A percentile compares a stretch with the other conserved stretches of the same genome.
phyloP scores from a whole-genome alignment of 1,140 invertebrate species.

The Thaumetopoea pityocampa region DNA sequence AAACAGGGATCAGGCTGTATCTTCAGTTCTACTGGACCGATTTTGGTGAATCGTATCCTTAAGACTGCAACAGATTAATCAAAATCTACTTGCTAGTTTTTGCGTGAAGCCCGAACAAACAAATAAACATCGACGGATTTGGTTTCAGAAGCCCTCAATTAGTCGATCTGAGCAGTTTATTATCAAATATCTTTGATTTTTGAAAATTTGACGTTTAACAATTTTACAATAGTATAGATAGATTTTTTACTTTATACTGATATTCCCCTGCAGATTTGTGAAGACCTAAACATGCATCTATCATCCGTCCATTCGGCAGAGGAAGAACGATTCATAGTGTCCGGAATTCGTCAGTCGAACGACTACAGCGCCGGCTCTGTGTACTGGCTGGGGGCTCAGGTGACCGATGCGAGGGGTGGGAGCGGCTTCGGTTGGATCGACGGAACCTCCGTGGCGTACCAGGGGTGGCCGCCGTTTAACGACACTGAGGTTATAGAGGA shows the following conservation, averaged over 20 bases:
- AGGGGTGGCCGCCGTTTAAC: constrained; percentile 77
- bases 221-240: neutral
- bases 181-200: too few relatives aligned
- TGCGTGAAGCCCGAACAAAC: too few relatives aligned
- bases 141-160: too few relatives aligned
- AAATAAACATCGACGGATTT: too few relatives aligned
- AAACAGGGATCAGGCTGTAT: too few relatives aligned
- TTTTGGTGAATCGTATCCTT: too few relatives aligned
- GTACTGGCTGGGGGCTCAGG: constrained; percentile 80
- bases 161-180: too few relatives aligned
- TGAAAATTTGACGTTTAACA: too few relatives aligned
- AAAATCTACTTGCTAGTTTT: too few relatives aligned
- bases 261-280: constrained; percentile 76
- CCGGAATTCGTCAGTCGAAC: constrained; percentile 79
- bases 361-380: constrained; percentile 81
- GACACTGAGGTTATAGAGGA: constrained; percentile 50
- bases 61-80: too few relatives aligned
- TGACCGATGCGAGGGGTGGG: constrained; percentile 46
- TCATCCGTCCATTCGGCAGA: constrained; percentile 78
- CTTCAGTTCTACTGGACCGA: too few relatives aligned
- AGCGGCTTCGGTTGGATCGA: constrained; percentile 78
- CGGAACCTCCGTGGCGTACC: constrained; percentile 76
- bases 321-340: constrained; percentile 80
- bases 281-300: constrained; percentile 78
- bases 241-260: neutral